Percentiles rank a stretch among this genome's conserved stretches.
These are phyloP conservation scores for Dasypogon diadema DNA, from an alignment of 2,888 invertebrate genomes.

Conservation along the genomic window DNA sequence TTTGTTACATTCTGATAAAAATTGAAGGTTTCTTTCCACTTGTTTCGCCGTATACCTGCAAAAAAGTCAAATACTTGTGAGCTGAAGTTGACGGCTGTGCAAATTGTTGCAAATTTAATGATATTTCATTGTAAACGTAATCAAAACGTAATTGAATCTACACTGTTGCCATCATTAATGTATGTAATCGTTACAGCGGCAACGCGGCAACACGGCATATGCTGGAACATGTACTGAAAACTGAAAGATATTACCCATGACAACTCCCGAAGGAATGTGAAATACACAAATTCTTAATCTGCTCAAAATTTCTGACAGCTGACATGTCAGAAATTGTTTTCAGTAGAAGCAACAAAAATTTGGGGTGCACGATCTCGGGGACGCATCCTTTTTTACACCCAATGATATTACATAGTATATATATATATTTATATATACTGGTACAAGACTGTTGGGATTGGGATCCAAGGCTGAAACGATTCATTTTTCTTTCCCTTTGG, in stretches of 20 bases:
- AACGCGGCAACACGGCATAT: not conserved
- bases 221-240: not conserved
- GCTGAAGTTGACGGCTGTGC: not conserved
- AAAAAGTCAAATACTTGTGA: not conserved
- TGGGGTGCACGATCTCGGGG: too few species aligned
- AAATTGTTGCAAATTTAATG: not conserved
- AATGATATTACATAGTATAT: too few species aligned
- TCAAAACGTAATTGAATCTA: not conserved
- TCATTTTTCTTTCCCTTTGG: too few species aligned
- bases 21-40: not conserved
- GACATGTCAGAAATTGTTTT: not conserved
- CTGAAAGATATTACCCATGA: not conserved
- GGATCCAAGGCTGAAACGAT: too few species aligned
- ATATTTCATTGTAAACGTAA: not conserved
- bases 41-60: not conserved
- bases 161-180: not conserved
- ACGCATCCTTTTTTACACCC: too few species aligned
- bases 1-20: not conserved
- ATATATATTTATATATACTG: too few species aligned
- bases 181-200: not conserved
- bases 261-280: not conserved
- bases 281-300: not conserved
- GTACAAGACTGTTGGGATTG: too few species aligned
- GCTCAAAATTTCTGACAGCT: constrained; percentile 1
- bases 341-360: not conserved